Conservation (phyloP, 2,113 vertebrate genomes). For the Cavia aperea region DNA sequence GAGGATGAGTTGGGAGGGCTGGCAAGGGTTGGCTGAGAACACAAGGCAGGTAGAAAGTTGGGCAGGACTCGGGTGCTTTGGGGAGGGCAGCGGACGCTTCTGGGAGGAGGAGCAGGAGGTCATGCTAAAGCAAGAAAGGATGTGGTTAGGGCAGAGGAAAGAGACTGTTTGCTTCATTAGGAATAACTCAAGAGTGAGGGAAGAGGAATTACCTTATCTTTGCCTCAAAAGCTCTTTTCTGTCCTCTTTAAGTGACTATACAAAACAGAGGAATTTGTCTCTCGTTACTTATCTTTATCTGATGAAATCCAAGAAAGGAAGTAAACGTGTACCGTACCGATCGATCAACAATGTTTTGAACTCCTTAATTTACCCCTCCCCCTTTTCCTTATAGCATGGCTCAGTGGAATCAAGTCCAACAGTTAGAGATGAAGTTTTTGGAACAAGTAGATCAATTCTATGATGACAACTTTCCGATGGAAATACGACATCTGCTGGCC, state of each 20-base stretch:
- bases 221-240: neutral
- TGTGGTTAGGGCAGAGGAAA: conserved; percentile 12
- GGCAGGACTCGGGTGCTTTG: neutral
- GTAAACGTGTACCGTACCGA: neutral
- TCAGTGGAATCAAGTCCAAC: conserved; percentile 97
- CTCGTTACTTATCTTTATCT: neutral
- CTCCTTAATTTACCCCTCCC: conserved; percentile 20
- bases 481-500: conserved; percentile 90
- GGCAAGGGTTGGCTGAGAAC: neutral
- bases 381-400: conserved; percentile 83
- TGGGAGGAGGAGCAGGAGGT: neutral
- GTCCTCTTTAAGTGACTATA: neutral
- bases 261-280: neutral
- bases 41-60: neutral
- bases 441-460: conserved; percentile 97
- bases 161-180: neutral
- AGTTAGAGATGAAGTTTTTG: conserved; percentile 92
- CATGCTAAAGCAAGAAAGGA: conserved; percentile 21
- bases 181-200: neutral
- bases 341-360: neutral
- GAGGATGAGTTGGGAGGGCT: neutral
- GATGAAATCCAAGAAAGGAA: neutral
- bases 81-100: neutral
- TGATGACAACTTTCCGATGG: conserved; percentile 98
- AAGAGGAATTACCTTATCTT: neutral